These are phyloP conservation scores for Microcebus jonahi DNA, from an alignment of 2,113 vertebrate species.

Conservation along the genomic window DNA sequence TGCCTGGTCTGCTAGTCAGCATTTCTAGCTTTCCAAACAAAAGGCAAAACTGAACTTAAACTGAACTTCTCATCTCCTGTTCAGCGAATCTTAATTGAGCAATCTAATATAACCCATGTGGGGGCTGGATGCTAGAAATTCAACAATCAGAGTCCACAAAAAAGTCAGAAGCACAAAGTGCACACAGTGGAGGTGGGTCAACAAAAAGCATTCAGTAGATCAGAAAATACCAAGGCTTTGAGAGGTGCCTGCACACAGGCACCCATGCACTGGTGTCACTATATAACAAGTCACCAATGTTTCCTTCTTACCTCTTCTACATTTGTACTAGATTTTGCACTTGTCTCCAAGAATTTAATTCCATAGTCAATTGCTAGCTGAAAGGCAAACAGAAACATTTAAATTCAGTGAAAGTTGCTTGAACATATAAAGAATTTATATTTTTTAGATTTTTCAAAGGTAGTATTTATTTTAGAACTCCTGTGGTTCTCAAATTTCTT, in stretches of 20 bases:
- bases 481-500: neutral
- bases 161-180: neutral
- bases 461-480: slow-evolving; percentile 2
- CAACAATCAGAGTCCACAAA: neutral
- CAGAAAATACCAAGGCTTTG: neutral
- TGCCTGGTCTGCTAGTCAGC: neutral
- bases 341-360: slow-evolving; percentile 98
- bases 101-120: neutral
- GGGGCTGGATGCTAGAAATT: neutral
- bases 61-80: neutral
- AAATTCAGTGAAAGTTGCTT: slow-evolving; percentile 34
- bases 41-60: slow-evolving; percentile 28
- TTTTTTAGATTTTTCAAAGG: slow-evolving; percentile 15
- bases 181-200: neutral
- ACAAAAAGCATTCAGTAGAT: neutral
- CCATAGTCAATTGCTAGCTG: slow-evolving; percentile 99
- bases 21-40: slow-evolving; percentile 47
- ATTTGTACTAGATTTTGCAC: slow-evolving; percentile 97
- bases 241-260: neutral
- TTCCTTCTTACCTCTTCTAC: slow-evolving; percentile 94
- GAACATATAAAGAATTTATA: neutral
- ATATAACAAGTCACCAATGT: neutral
- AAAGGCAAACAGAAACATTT: slow-evolving; percentile 75
- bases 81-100: neutral
- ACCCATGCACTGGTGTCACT: neutral